Percentiles rank a stretch among this genome's conserved stretches.
phyloP scores from a whole-genome alignment of 2,888 invertebrate genomes.

The Brachycybe producta region DNA sequence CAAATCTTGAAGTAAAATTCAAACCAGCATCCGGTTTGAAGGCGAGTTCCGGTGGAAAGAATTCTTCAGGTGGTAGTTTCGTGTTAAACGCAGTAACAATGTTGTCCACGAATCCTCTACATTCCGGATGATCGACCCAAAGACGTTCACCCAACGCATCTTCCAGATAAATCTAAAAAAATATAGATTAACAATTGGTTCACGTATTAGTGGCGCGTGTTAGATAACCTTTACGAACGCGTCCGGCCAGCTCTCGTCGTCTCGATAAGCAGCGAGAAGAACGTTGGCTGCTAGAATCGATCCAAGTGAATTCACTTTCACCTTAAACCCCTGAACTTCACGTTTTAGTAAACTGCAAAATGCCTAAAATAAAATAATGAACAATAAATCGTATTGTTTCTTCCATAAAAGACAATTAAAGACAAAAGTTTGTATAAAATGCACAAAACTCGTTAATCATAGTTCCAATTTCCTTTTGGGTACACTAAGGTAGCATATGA shows the following conservation, averaged over 20 bases:
- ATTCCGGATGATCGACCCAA: conserved; percentile 87
- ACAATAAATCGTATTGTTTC: neutral
- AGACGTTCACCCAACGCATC: conserved; percentile 84
- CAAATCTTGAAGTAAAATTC: neutral
- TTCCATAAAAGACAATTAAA: conserved; percentile 7
- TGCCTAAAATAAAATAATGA: conserved; percentile 40
- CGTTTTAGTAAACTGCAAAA: conserved; percentile 68
- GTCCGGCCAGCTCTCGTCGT: conserved; percentile 81
- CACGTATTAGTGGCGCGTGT: no score
- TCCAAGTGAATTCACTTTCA: conserved; percentile 63
- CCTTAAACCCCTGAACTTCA: conserved; percentile 52
- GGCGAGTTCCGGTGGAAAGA: conserved; percentile 36
- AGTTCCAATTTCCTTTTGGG: no score
- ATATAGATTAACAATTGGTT: neutral
- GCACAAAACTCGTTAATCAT: neutral
- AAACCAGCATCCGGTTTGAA: conserved; percentile 24
- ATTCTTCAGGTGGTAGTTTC: conserved; percentile 54
- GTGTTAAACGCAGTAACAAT: conserved; percentile 74
- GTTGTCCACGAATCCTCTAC: conserved; percentile 81
- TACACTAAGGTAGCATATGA: no score
- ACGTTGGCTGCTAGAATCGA: conserved; percentile 74
- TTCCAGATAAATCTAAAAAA: conserved; percentile 67
- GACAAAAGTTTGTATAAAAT: no score
- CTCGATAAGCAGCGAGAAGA: conserved; percentile 61
- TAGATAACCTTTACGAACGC: conserved; percentile 67